Base-by-base conservation (phyloP, 2,888 invertebrate species). In the Caenorhabditis japonica region DNA sequence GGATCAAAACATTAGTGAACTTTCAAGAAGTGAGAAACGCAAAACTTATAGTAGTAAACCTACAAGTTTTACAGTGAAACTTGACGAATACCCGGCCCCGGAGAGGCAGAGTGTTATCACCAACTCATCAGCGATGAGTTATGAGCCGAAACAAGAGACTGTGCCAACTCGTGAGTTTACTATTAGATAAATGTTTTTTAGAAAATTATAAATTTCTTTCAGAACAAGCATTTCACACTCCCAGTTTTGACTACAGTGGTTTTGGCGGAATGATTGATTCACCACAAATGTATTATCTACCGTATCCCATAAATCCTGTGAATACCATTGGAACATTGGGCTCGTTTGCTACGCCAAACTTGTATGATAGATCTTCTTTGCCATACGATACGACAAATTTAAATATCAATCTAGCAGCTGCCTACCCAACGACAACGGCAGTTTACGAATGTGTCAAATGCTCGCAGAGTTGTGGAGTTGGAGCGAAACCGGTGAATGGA, bases 391-490 rank as follows among this genome's bases (percentile, higher is more conserved):
- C 49, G 0, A 51, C 7, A 7, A 7, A 17, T 2, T 34, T 64
- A 1, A 21, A 56, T 1, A 56, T 66, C 30, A 66, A 51, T 27
- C 49, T 66, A 5, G 27, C 56, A 5, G 21, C 46, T 10, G 17
- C 36, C 7, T 66, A 66, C 17, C 12, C 62, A 3, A 43, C 56
- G 0, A 12, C 21, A 4, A 17, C 47, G 7, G 25, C 46, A 15
- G 47, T 51, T 8, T 69, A 69, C 21, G 70, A 70, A 49, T 70
- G 70, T 19, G 61, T 70, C 30, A 70, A 70, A 21, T 70, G 70
- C 30, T 55, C 61, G 4, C 55, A 55, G 19, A 70, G 21, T 13
- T 70, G 70, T 56, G 61, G 56, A 7, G 12, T 27, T 13, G 49
- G 41, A 15, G 41, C 49, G 13, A 70, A 61, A 23, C 19, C 47